A percentile compares a stretch with the other conserved stretches of the same genome.
Conservation (phyloP, 2,797 vertebrate genomes). For the Schizopygopsis pylzovi region DNA sequence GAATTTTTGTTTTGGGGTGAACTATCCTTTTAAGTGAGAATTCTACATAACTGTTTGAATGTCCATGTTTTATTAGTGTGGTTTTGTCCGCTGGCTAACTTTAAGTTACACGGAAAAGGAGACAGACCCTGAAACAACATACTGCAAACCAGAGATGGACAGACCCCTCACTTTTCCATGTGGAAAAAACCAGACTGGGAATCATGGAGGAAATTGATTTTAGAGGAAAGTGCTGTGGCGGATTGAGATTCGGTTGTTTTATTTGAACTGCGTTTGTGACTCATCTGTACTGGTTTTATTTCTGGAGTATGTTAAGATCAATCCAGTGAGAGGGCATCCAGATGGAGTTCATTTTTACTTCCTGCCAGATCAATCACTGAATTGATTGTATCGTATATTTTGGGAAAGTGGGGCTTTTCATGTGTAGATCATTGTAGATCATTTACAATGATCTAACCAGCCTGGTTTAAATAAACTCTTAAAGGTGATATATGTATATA, state of each 20-base stretch:
- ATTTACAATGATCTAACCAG: neutral
- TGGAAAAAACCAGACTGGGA: neutral
- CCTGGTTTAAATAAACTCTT: neutral
- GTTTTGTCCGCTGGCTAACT: neutral
- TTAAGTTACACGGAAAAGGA: conserved; percentile 28
- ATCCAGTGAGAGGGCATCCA: conserved; percentile 9
- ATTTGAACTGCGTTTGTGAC: neutral
- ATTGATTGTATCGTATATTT: conserved; percentile 16
- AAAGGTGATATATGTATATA: neutral
- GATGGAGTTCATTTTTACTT: neutral
- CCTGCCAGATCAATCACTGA: conserved; percentile 1
- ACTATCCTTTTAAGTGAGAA: neutral
- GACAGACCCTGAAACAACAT: conserved; percentile 12
- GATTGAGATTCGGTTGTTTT: neutral
- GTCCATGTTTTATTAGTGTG: conserved; percentile 10
- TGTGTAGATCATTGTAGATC: conserved; percentile 22
- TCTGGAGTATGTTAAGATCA: neutral
- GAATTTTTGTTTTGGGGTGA: fast-evolving
- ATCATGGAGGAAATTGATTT: neutral
- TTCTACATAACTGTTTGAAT: neutral
- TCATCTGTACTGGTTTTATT: conserved; percentile 22
- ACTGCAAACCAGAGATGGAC: neutral
- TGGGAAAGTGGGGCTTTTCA: neutral
- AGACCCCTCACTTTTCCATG: conserved; percentile 10
- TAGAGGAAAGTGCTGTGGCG: neutral